A percentile compares a stretch with the other conserved stretches of the same genome.
Conservation (phyloP, 2,797 vertebrate genomes). For the Sciaenops ocellatus region DNA sequence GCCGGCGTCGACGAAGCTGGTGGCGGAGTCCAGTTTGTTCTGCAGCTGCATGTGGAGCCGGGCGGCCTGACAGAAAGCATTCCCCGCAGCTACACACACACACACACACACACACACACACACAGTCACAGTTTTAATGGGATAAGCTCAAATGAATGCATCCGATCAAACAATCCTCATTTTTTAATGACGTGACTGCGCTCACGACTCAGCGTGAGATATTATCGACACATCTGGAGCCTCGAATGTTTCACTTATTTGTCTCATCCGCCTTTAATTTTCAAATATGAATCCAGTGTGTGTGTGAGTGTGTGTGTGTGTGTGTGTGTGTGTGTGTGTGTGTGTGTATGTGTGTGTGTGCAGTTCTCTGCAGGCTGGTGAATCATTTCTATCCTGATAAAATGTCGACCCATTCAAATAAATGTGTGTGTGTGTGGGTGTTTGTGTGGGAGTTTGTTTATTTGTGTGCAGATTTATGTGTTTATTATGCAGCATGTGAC, state of each 20-base stretch:
- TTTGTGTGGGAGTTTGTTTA: conserved; percentile 32
- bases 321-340: conserved; percentile 15
- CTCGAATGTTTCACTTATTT: neutral
- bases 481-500: neutral
- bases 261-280: neutral
- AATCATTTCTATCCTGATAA: too few species aligned
- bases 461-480: neutral
- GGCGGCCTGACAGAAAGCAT: conserved; percentile 96
- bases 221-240: conserved; percentile 37
- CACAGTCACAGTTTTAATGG: neutral
- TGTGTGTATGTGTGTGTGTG: too few species aligned
- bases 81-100: conserved; percentile 90
- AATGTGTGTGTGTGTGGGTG: conserved; percentile 8
- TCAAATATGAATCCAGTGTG: neutral
- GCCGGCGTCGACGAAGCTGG: conserved; percentile 97
- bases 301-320: neutral
- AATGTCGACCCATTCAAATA: too few species aligned
- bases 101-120: conserved; percentile 39
- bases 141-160: neutral
- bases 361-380: too few species aligned
- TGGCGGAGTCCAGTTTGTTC: conserved; percentile 97
- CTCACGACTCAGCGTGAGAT: conserved; percentile 8
- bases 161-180: neutral
- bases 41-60: conserved; percentile 98
- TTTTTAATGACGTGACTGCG: neutral